Evolutionary conservation across 2,888 invertebrate species (phyloP).

Genomic region (Branchipolynoe longqiensis): DNA sequence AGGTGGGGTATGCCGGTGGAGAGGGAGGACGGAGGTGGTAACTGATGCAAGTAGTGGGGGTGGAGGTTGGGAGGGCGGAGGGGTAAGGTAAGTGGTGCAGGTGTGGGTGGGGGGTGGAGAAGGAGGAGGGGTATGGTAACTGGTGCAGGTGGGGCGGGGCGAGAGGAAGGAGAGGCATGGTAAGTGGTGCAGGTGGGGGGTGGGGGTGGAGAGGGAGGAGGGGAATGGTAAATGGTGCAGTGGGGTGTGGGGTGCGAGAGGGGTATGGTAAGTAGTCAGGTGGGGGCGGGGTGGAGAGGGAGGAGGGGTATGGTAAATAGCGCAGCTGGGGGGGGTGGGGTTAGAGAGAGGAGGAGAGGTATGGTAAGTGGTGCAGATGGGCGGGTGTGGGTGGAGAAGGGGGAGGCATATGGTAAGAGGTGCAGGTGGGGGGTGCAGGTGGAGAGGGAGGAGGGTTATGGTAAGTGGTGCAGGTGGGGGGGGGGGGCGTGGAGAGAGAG

Average conservation of each 20-base stretch:
- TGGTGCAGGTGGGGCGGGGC: background rate
- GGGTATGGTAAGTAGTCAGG: background rate
- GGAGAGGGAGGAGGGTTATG: background rate
- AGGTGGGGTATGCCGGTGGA: background rate
- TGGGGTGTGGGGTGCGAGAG: background rate
- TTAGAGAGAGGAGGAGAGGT: background rate
- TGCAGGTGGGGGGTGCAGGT: background rate
- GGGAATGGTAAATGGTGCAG: background rate
- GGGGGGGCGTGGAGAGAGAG: no score
- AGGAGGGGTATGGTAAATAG: background rate
- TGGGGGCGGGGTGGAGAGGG: background rate
- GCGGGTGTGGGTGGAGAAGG: background rate
- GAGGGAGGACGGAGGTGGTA: background rate
- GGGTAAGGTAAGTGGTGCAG: background rate
- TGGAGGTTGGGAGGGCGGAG: background rate
- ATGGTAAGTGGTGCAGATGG: background rate
- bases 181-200: background rate
- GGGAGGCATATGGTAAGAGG: background rate
- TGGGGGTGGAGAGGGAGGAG: constrained; percentile 5
- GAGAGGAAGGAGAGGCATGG: constrained; percentile 5
- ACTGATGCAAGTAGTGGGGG: background rate
- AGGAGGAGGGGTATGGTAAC: background rate
- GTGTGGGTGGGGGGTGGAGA: background rate
- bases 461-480: background rate
- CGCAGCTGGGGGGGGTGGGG: background rate